These are phyloP conservation scores for Spheniscus humboldti DNA, from an alignment of 2,797 vertebrate genomes.

Conservation along the genomic window DNA sequence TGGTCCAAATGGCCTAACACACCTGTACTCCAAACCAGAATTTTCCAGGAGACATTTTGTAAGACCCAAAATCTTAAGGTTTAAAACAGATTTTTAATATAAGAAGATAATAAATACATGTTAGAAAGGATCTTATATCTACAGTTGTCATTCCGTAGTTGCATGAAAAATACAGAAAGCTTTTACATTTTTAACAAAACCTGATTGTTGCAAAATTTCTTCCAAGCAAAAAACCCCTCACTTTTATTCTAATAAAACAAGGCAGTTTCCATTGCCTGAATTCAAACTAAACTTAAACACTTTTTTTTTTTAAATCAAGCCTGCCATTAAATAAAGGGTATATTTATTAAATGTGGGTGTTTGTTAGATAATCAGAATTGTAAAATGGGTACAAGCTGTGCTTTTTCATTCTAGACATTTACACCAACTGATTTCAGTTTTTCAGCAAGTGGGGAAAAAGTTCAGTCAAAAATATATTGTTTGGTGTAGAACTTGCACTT, in stretches of 20 bases:
- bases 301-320: not conserved
- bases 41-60: not conserved
- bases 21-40: not conserved
- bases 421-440: not conserved
- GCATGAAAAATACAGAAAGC: not conserved
- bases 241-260: not conserved
- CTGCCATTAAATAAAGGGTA: not conserved
- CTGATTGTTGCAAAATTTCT: not conserved
- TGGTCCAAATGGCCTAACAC: not conserved
- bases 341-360: not conserved
- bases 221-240: not conserved
- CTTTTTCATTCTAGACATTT: constrained; percentile 24
- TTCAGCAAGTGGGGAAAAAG: not conserved
- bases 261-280: not conserved
- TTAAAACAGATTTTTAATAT: not conserved
- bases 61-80: not conserved
- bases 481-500: not conserved
- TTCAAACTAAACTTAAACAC: constrained; percentile 19
- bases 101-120: not conserved
- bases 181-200: not conserved
- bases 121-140: not conserved
- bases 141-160: not conserved
- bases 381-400: constrained; percentile 7
- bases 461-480: not conserved
- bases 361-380: constrained; percentile 25